These are phyloP conservation scores for Cyphotilapia sp. DNA, from an alignment of 2,113 vertebrate genomes.

Conservation along the genomic window DNA sequence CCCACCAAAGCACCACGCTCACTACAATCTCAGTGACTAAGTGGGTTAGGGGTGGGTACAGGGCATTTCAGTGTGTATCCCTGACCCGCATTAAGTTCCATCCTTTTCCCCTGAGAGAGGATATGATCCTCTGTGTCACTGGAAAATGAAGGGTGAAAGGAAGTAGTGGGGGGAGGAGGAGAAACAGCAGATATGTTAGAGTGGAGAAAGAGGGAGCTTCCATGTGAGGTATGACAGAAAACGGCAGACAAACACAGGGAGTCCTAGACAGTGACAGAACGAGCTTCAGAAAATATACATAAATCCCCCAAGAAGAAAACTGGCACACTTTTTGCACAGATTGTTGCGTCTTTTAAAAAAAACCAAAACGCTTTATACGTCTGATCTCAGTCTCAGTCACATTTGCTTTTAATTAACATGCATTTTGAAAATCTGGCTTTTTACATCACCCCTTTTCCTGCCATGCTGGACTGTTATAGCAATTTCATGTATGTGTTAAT, in stretches of 20 bases:
- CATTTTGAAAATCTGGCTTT: background rate
- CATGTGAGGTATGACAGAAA: background rate
- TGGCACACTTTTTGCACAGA: background rate
- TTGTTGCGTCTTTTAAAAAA: background rate
- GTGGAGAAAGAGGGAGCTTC: background rate
- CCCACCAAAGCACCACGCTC: background rate
- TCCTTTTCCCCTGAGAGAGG: slow-evolving; percentile 2
- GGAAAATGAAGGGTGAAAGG: slow-evolving; percentile 28
- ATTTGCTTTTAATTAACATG: background rate
- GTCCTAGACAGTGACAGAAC: background rate
- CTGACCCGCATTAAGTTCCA: slow-evolving; percentile 51
- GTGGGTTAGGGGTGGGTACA: slow-evolving; percentile 21
- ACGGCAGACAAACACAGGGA: background rate
- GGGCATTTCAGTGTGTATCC: slow-evolving; percentile 25
- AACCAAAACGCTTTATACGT: background rate
- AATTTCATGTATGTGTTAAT: background rate
- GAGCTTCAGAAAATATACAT: background rate
- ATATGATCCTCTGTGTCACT: slow-evolving; percentile 42
- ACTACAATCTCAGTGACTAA: slow-evolving; percentile 10
- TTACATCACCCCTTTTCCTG: background rate
- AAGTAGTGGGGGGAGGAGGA: slow-evolving; percentile 1
- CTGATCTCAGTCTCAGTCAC: background rate
- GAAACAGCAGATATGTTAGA: background rate
- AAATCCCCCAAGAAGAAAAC: background rate
- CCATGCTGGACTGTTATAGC: background rate